phyloP scores from a whole-genome alignment of 2,888 invertebrate genomes.

The Pyrrhosoma nymphula region DNA sequence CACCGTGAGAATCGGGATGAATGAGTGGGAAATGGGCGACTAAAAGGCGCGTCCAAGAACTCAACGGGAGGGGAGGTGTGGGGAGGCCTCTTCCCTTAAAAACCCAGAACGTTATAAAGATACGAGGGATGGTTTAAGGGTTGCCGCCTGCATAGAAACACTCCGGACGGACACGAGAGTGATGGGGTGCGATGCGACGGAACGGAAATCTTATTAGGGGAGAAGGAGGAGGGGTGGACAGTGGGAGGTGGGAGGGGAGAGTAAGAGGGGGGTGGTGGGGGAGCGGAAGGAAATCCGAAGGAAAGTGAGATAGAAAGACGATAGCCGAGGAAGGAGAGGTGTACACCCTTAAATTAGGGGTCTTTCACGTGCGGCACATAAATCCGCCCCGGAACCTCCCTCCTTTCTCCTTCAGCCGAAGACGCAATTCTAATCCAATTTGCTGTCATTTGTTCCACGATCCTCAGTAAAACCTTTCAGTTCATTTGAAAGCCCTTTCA shows the following conservation, averaged over 20 bases:
- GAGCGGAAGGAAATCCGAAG: not conserved
- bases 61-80: not conserved
- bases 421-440: not conserved
- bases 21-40: not conserved
- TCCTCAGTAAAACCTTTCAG: not conserved
- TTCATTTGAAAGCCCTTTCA: not conserved
- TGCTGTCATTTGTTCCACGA: not conserved
- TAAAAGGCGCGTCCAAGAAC: not conserved
- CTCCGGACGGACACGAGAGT: not conserved
- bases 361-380: not conserved
- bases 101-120: not conserved
- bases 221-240: not conserved
- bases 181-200: not conserved
- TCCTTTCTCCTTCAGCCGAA: not conserved
- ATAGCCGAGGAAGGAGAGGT: not conserved
- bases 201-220: not conserved
- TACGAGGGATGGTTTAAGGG: not conserved
- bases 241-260: not conserved
- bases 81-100: not conserved
- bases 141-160: not conserved
- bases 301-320: not conserved
- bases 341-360: not conserved
- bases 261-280: not conserved
- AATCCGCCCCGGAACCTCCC: not conserved
- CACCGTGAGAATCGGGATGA: constrained; percentile 24